Base-by-base conservation (phyloP, 2,113 vertebrate genomes). In the Herpetotheres cachinnans region DNA sequence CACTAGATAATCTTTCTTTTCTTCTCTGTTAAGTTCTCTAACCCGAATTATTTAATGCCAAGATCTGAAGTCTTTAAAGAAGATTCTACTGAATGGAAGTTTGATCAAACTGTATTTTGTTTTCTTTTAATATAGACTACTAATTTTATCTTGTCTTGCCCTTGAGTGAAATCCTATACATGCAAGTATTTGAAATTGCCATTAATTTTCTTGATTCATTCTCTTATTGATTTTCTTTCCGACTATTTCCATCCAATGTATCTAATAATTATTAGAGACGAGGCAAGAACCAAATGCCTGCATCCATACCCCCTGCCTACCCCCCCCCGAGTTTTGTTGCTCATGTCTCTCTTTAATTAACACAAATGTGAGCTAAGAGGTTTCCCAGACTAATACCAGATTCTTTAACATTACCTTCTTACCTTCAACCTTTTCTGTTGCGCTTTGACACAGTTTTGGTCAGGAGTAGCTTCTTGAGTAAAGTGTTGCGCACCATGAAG, bases 151-250 rank as follows among this genome's bases (percentile, higher is more conserved):
- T 95, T 91, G 86, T 91, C 78, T 85, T 44, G 30, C 54, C 79
- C 77, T 80, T 95, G 95, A 97, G 82, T 93, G 87, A 96, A 95
- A 96, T 95, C 93, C 91, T 95, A 90, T 95, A 91, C 50, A 44
- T 47, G 81, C 66, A 93, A 94, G 85, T 96, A 95, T 88, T 95
- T 95, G 91, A 96, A 96, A 94, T 89, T 83, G 78, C 84, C 84
- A 95, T 95, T 96, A 74, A 91, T 95, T 97, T 97, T 95, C 94
- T 96, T 95, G 96, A 95, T 94, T 97, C 95, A 96, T 96, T 95
- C 59, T 67, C 90, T 55, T 92, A 97, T 95, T 96, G 95, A 97
- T 96, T 96, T 97, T 89, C 95, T 93, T 91, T 89, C 94, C 38
- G 87, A 73, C 81, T 95, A 82, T 93, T 91, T 85, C 84, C 84